Base-by-base conservation (phyloP, 2,113 vertebrate species). In the Leucosticte australis region DNA sequence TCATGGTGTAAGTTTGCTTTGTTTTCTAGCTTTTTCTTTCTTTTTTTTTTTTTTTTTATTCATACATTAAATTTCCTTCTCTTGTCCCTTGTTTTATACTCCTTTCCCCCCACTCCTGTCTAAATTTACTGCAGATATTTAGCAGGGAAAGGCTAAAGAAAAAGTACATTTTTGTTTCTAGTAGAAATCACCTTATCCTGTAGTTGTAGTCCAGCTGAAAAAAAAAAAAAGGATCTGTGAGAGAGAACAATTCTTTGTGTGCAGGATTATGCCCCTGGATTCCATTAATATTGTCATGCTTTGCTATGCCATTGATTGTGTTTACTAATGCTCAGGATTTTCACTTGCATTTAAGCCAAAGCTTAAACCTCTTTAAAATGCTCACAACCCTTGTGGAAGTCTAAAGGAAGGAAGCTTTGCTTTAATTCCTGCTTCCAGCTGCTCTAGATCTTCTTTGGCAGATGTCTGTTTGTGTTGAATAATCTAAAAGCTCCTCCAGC, bases 1-100 rank as follows among this genome's bases (percentile, higher is more conserved):
- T 96, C 97, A 33, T 89, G 99, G 98, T 97, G 99, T 99, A 98
- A 99, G 99, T 97, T 86, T 23, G 52, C 67, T 77, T 92, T 42
- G 22, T 86, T 76, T 94, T 82, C 89, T 91, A 75, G 74, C 13
- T 71, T 47, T 30, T 52, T 28, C 18, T 35, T 39, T 33, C 13
- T 9, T 23, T 24, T 22, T 33, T 23, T 9, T 13, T 3, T 31
- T 35, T n/a, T 67, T n/a, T 39, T 2, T 1, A 46, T 33, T 73
- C 22, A n/a, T 37, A 39, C 15, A 42, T 77, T 47, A n/a, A 3
- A 55, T 80, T 77, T 83, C 17, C 13, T 75, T 10, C 6, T 82
- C 26, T 56, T 75, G 47, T 17, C 23, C 46, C 10, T 63, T 62
- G 15, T 41, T 71, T 86, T 73, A 23, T 7, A 23, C 33, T 33